Conservation (phyloP, 2,888 invertebrate species). For the Rotaria socialis region DNA sequence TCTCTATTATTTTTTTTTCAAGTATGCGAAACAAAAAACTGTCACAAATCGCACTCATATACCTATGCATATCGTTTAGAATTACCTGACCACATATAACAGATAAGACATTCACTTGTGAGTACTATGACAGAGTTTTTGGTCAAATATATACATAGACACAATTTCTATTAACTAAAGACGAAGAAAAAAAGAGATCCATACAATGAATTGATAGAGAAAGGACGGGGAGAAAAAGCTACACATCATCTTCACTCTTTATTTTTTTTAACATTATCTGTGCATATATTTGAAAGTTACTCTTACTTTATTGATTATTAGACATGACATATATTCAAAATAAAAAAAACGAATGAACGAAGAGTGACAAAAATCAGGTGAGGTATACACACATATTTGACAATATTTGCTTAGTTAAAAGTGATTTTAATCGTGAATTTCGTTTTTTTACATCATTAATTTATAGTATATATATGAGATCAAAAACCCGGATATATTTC, state of each 20-base stretch:
- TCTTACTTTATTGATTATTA: constrained; percentile 10
- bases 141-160: not conserved
- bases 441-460: constrained; percentile 2
- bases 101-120: not conserved
- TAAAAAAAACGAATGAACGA: not conserved
- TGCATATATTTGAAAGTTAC: not conserved
- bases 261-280: not conserved
- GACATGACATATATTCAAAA: not conserved
- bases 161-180: not conserved
- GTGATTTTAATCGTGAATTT: not conserved
- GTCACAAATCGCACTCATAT: not conserved
- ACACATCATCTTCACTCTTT: not conserved
- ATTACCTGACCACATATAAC: not conserved
- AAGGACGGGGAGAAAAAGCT: not conserved
- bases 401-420: not conserved
- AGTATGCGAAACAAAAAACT: not conserved
- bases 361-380: not conserved
- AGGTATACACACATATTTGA: not conserved
- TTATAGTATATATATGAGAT: not conserved
- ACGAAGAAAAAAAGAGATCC: not conserved
- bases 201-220: not conserved
- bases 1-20: constrained; percentile 9
- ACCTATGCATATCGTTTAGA: not conserved
- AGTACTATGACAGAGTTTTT: not conserved
- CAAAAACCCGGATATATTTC: not conserved